These are phyloP conservation scores for Lepidocolaptes lacrymiger DNA, from an alignment of 2,797 vertebrate species.

Conservation along the genomic window DNA sequence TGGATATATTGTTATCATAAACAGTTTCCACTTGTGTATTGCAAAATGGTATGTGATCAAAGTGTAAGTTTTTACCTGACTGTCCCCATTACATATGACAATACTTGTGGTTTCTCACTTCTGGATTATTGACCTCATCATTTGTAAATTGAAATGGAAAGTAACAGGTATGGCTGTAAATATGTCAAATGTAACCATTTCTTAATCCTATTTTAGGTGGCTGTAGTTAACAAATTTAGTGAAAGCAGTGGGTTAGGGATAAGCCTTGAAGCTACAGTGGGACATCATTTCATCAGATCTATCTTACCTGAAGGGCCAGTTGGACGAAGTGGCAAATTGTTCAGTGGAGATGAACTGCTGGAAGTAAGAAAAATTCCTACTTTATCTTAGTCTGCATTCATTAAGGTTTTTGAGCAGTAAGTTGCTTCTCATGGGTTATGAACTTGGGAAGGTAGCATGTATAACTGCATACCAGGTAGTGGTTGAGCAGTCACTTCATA, in stretches of 20 bases:
- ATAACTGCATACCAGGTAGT: background rate
- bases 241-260: slow-evolving; percentile 95
- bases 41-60: background rate
- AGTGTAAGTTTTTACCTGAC: background rate
- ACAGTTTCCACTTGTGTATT: background rate
- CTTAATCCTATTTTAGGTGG: slow-evolving; percentile 81
- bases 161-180: background rate
- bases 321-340: slow-evolving; percentile 89
- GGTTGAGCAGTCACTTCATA: background rate
- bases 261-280: slow-evolving; percentile 90
- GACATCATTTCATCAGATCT: slow-evolving; percentile 95
- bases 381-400: background rate
- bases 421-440: background rate
- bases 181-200: background rate
- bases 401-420: background rate
- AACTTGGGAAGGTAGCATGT: background rate
- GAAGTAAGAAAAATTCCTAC: slow-evolving; percentile 80
- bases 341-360: slow-evolving; percentile 93
- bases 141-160: background rate
- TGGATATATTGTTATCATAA: background rate
- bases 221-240: slow-evolving; percentile 92
- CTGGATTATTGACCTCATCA: background rate
- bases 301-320: slow-evolving; percentile 95
- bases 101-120: background rate
- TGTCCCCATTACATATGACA: background rate